These are phyloP conservation scores for Chloroceryle aenea DNA, from an alignment of 2,113 vertebrate species.

Conservation along the genomic window DNA sequence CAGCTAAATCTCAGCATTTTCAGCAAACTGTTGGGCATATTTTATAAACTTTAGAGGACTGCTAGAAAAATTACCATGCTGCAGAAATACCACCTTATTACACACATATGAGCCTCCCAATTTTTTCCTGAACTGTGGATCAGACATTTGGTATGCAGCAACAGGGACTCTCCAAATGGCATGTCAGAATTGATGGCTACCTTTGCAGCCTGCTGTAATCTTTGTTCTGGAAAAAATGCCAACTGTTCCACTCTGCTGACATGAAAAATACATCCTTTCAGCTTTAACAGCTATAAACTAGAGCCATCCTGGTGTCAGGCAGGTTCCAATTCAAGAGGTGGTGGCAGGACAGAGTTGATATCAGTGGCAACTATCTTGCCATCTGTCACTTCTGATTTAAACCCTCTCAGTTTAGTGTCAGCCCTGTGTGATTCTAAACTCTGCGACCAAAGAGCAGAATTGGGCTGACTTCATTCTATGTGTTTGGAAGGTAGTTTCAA, in stretches of 20 bases:
- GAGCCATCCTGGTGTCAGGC: not conserved
- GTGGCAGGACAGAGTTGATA: not conserved
- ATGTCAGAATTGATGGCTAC: not conserved
- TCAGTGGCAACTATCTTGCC: not conserved
- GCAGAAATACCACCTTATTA: not conserved
- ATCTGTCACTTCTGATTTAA: conserved; percentile 10
- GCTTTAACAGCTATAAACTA: not conserved
- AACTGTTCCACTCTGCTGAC: not conserved
- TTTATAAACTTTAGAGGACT: not conserved
- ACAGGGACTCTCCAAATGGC: not conserved
- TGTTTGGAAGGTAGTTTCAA: not conserved
- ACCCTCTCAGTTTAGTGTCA: not conserved
- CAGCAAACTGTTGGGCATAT: not conserved
- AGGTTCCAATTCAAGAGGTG: not conserved
- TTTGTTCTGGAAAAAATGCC: conserved; percentile 28
- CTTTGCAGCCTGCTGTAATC: conserved; percentile 34
- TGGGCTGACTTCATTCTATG: not conserved
- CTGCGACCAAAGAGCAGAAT: not conserved
- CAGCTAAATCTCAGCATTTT: not conserved
- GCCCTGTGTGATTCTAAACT: not conserved
- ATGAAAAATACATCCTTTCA: conserved; percentile 44
- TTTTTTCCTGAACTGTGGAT: not conserved
- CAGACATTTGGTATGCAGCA: not conserved
- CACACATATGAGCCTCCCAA: not conserved
- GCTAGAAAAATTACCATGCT: not conserved